These are phyloP conservation scores for Lepidurus apus DNA, from an alignment of 1,140 invertebrate species.

Conservation along the genomic window DNA sequence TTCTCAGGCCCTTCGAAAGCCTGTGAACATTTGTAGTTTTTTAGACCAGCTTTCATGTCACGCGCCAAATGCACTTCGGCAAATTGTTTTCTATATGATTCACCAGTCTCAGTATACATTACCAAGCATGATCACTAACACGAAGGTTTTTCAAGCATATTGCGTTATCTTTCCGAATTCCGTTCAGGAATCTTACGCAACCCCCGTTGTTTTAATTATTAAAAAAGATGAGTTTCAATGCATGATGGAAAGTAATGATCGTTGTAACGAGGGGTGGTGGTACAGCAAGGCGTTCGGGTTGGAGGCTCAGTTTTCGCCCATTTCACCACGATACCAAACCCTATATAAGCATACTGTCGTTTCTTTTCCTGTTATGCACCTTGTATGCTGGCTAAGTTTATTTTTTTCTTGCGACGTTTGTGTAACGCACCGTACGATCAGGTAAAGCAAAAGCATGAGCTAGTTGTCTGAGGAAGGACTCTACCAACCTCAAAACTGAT, in stretches of 20 bases:
- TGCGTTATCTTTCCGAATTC: background rate
- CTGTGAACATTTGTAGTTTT: background rate
- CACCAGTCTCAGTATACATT: conserved; percentile 10
- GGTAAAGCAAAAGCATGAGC: background rate
- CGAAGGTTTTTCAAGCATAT: background rate
- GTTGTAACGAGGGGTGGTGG: conserved; percentile 14
- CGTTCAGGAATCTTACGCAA: background rate
- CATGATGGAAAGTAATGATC: background rate
- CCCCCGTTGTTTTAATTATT: background rate
- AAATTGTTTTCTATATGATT: background rate
- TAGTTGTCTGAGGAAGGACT: background rate
- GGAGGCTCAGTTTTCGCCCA: background rate
- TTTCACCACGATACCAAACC: background rate
- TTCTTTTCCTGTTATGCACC: background rate
- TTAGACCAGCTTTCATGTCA: background rate
- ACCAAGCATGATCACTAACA: conserved; percentile 19
- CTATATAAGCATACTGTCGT: background rate
- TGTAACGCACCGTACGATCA: background rate
- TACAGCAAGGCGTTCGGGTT: background rate
- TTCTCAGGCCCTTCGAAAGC: background rate
- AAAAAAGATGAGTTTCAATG: background rate
- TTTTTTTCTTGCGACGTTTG: background rate
- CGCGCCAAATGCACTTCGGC: conserved; percentile 2
- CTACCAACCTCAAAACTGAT: background rate
- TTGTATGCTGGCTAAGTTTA: background rate